Evolutionary conservation across 2,888 invertebrate species (phyloP).

Genomic region (Timema podura): DNA sequence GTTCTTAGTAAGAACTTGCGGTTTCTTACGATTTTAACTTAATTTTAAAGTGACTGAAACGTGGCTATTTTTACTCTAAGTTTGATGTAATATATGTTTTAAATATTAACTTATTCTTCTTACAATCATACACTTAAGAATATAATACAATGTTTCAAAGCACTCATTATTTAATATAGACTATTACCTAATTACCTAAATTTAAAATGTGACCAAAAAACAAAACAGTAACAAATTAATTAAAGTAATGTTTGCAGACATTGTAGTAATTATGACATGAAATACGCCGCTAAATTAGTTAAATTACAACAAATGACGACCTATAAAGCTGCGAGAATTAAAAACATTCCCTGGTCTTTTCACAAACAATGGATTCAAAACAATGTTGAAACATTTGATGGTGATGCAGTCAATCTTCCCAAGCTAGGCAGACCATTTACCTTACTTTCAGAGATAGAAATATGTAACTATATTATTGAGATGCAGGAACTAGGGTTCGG

Average conservation of each 20-base stretch:
- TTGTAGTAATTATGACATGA: neutral
- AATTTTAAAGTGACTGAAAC: too few relatives aligned
- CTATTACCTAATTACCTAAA: neutral
- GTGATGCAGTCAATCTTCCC: neutral
- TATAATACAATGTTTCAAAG: too few relatives aligned
- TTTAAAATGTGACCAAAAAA: constrained; percentile 8
- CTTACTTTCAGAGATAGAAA: constrained; percentile 1
- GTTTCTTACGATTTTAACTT: too few relatives aligned
- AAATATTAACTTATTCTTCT: constrained; percentile 4
- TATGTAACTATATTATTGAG: constrained; percentile 7
- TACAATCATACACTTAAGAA: too few relatives aligned
- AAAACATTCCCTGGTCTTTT: neutral
- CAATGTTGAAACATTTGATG: neutral
- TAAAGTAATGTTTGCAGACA: neutral
- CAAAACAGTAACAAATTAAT: neutral
- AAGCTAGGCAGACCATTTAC: constrained; percentile 15
- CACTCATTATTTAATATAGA: neutral
- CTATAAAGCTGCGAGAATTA: neutral
- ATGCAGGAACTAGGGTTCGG: constrained; percentile 18
- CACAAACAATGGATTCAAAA: neutral
- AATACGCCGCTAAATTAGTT: neutral
- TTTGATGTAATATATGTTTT: neutral
- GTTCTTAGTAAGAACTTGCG: too few relatives aligned
- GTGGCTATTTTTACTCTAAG: neutral
- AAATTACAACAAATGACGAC: neutral